phyloP scores from a whole-genome alignment of 2,113 vertebrate genomes.

The Boulengeromyrus knoepffleri region DNA sequence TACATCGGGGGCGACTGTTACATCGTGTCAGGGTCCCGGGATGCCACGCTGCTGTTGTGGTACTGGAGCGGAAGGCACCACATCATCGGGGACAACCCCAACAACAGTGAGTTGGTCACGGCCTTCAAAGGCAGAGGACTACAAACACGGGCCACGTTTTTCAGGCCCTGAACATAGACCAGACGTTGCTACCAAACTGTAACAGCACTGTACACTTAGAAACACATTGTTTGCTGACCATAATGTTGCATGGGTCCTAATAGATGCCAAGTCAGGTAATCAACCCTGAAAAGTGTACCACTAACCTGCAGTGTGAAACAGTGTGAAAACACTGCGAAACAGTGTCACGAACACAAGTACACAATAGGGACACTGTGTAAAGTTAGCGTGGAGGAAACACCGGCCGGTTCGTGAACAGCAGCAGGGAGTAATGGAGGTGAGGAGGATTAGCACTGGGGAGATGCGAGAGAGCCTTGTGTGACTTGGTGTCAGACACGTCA shows the following conservation, averaged over 20 bases:
- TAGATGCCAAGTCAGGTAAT: background rate
- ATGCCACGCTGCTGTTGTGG: slow-evolving; percentile 91
- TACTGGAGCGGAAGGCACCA: slow-evolving; percentile 97
- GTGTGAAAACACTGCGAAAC: background rate
- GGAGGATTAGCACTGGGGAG: background rate
- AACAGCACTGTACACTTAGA: background rate
- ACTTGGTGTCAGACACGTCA: slow-evolving; percentile 59
- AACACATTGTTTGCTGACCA: background rate
- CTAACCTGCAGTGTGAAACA: background rate
- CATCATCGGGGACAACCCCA: slow-evolving; percentile 96
- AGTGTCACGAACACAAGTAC: background rate
- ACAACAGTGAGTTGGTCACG: slow-evolving; percentile 78
- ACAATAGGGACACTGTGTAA: background rate
- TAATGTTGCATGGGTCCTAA: background rate
- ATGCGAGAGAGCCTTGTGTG: slow-evolving; percentile 36
- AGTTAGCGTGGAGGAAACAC: background rate
- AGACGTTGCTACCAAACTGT: background rate
- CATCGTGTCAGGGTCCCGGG: slow-evolving; percentile 91
- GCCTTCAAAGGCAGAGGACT: slow-evolving; percentile 24
- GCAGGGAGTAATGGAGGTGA: background rate
- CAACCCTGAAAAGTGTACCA: background rate
- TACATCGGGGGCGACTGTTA: slow-evolving; percentile 98
- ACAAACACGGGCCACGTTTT: background rate
- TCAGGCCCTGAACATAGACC: background rate
- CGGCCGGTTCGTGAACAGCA: background rate